Base-by-base conservation (phyloP, 2,113 vertebrate species). In the Cisticola juncidis region DNA sequence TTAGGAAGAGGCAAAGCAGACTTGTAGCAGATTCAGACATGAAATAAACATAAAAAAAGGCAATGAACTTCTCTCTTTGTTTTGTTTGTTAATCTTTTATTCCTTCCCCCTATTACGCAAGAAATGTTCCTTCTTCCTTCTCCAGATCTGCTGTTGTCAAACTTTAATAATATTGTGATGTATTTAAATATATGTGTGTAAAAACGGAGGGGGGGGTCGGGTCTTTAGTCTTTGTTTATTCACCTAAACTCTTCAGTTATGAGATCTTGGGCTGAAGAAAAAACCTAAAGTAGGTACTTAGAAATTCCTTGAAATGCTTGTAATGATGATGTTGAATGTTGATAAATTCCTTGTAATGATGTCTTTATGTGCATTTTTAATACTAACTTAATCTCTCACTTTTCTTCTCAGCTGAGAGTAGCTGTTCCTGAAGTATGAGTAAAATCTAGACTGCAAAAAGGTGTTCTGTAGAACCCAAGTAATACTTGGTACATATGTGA, bases 161-260 rank as follows among this genome's bases (percentile, higher is more conserved):
- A 61, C 8, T 53, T 51, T 9, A 60, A 6, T 48, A 31, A 5
- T 36, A 61, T 48, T 60, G 14, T 64, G 51, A 23, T 15, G 3
- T 42, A 19, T 11, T 90, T 21, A 76, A 74, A 68, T 18, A 22
- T 18, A 20, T 44, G 4, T 76, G 9, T 71, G 11, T 80, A 72
- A 54, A 48, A 68, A 6, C 4, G 16, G 7, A 12, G 10, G 22
- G 12, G 2, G 5, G 13, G 12, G 42, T 12, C 3, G 2, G 9
- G 44, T 33, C 12, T 42, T 36, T 74, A 81, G 50, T 45, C 12
- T 64, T 10, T 48, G 16, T 68, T 86, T 86, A 14, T 20, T 45
- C 13, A 61, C 1, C 1, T 38, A 13, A 77, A 50, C 14, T 64
- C 22, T 44, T 9, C 8, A 44, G 45, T 56, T 42, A 68, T 62